These are phyloP conservation scores for Drosophila prosaltans DNA, from an alignment of 1,140 invertebrate species.

Conservation along the genomic window DNA sequence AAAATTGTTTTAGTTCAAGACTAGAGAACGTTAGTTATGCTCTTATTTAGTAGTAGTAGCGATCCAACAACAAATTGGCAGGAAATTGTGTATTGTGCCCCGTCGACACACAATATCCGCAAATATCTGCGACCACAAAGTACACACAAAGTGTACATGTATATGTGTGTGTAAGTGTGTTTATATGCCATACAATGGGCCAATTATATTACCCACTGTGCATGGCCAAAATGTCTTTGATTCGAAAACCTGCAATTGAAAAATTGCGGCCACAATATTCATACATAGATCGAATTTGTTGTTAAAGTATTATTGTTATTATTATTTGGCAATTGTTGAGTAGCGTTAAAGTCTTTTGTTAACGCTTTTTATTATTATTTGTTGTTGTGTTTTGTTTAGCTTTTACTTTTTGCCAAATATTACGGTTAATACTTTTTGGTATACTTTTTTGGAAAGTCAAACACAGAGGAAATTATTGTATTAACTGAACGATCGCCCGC, in stretches of 20 bases:
- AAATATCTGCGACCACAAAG: slow-evolving; percentile 28
- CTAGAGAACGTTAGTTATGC: too few species aligned
- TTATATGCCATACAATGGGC: background rate
- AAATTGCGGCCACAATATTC: slow-evolving; percentile 54
- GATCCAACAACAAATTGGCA: slow-evolving; percentile 31
- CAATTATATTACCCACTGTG: slow-evolving; percentile 56
- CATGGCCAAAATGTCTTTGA: slow-evolving; percentile 54
- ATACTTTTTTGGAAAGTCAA: slow-evolving; percentile 40
- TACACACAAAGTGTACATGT: slow-evolving; percentile 28
- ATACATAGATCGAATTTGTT: slow-evolving; percentile 26
- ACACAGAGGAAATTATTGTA: slow-evolving; percentile 38
- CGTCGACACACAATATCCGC: slow-evolving; percentile 39
- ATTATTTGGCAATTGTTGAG: slow-evolving; percentile 34
- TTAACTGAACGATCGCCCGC: slow-evolving; percentile 20
- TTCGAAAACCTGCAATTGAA: slow-evolving; percentile 37
- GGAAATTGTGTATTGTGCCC: slow-evolving; percentile 21
- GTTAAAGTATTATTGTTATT: slow-evolving; percentile 33
- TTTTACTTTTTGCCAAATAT: slow-evolving; percentile 58
- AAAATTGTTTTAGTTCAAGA: background rate
- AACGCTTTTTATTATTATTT: slow-evolving; percentile 20
- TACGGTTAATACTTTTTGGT: slow-evolving; percentile 9
- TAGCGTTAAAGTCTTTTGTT: slow-evolving; percentile 46
- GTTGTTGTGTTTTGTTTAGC: slow-evolving; percentile 23
- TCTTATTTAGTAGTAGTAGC: background rate
- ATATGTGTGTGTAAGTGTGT: slow-evolving; percentile 6